A percentile compares a stretch with the other conserved stretches of the same genome.
Conservation (phyloP, 2,113 vertebrate species). For the Gavialis gangeticus region DNA sequence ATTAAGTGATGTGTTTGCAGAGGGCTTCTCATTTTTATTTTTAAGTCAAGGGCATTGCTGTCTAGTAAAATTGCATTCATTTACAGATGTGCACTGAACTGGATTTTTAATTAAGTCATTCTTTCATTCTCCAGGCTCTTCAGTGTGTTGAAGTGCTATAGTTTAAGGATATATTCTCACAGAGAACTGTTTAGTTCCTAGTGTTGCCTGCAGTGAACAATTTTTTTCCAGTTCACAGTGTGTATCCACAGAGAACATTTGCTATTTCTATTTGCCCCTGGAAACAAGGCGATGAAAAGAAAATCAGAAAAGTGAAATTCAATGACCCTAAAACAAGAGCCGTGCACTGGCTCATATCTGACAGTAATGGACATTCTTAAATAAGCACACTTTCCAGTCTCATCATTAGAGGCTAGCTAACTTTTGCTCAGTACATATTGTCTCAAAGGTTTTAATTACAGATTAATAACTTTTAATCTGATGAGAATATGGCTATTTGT, state of each 20-base stretch:
- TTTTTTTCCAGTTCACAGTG: not conserved
- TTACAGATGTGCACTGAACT: not conserved
- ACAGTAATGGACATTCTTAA: not conserved
- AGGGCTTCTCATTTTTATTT: not conserved
- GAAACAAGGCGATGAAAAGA: not conserved
- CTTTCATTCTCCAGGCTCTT: not conserved
- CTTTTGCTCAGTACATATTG: fast-evolving
- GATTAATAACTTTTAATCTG: not conserved
- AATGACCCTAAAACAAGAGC: not conserved
- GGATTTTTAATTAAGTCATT: not conserved
- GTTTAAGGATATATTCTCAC: not conserved
- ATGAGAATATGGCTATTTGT: not conserved
- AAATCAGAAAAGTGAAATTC: not conserved
- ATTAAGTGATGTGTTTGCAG: not conserved
- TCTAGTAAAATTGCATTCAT: not conserved
- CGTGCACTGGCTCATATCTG: not conserved
- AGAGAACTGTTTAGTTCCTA: not conserved
- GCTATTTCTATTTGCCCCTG: not conserved
- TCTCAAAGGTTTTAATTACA: not conserved
- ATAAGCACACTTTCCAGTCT: not conserved
- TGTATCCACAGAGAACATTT: not conserved
- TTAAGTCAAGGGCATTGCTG: not conserved
- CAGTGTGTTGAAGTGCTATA: not conserved
- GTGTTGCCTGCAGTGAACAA: not conserved
- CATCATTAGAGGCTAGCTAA: not conserved